phyloP scores from a whole-genome alignment of 37 sponge, comb jelly and placozoan genomes.

The Eunapius fragilis region DNA sequence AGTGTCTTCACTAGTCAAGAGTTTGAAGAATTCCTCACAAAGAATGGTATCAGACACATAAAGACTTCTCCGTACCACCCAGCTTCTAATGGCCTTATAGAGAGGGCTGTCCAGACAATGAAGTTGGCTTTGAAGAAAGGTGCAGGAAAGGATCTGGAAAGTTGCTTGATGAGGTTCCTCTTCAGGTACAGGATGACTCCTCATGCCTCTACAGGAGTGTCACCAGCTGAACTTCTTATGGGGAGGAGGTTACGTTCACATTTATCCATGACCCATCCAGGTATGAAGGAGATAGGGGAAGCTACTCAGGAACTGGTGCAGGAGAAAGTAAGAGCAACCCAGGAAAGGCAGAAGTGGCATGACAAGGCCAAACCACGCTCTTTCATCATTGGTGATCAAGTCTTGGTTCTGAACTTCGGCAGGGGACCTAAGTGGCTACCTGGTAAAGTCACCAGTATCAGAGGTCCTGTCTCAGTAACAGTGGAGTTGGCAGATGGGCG shows the following conservation, averaged over 20 bases:
- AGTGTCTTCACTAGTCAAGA: constrained; percentile 9
- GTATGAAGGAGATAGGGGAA: neutral
- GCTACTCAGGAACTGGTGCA: neutral
- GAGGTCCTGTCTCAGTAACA: neutral
- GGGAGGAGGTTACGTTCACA: constrained; percentile 16
- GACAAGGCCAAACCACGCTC: neutral
- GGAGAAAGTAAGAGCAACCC: neutral
- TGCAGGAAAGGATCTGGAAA: neutral
- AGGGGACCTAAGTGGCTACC: constrained; percentile 16
- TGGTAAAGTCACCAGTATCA: neutral
- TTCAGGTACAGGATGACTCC: constrained; percentile 29
- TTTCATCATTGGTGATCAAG: constrained; percentile 21
- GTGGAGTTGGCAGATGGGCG: constrained; percentile 23
- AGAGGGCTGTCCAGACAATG: constrained; percentile 35
- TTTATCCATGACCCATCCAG: neutral
- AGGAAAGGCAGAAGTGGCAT: constrained; percentile 7
- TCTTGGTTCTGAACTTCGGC: constrained; percentile 13
- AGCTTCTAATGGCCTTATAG: constrained; percentile 9
- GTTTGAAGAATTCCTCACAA: constrained; percentile 13
- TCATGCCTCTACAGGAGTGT: constrained; percentile 14
- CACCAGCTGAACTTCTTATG: constrained; percentile 14
- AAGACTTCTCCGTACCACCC: constrained; percentile 14
- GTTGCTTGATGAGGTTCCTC: constrained; percentile 9
- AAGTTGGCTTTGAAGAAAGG: constrained; percentile 12
- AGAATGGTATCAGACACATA: constrained; percentile 23